These are phyloP conservation scores for Brachirus orientalis DNA, from an alignment of 2,113 vertebrate genomes.

Conservation along the genomic window DNA sequence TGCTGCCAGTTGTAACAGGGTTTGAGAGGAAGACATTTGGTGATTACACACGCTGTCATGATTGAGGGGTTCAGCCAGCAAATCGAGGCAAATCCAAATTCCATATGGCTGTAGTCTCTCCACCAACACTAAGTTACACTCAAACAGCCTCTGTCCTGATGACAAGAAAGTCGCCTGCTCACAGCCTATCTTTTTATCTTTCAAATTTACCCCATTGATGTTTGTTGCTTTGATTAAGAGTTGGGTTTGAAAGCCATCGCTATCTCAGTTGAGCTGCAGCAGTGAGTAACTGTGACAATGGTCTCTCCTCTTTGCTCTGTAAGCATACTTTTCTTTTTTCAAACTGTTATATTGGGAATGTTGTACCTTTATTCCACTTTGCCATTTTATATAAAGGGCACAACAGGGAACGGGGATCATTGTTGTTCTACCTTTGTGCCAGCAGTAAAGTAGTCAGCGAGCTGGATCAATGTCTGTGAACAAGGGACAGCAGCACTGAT, in stretches of 20 bases:
- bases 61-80: slow-evolving; percentile 72
- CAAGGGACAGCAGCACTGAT: not conserved
- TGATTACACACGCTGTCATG: slow-evolving; percentile 76
- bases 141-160: slow-evolving; percentile 63
- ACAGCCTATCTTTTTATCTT: slow-evolving; percentile 80
- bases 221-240: slow-evolving; percentile 73
- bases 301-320: slow-evolving; percentile 70
- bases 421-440: not conserved
- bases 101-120: slow-evolving; percentile 68
- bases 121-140: slow-evolving; percentile 57
- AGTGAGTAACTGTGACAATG: slow-evolving; percentile 78
- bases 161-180: slow-evolving; percentile 74
- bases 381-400: not conserved
- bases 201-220: slow-evolving; percentile 75
- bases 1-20: slow-evolving; percentile 71
- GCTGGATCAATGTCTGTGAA: not conserved
- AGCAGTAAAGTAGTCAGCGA: not conserved
- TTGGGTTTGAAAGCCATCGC: slow-evolving; percentile 65
- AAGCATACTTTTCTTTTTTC: slow-evolving; percentile 31
- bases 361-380: not conserved
- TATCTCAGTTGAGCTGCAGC: slow-evolving; percentile 73
- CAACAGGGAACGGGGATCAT: not conserved
- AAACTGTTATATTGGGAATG: slow-evolving; percentile 40
- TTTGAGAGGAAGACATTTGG: slow-evolving; percentile 77
- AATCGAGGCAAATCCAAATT: slow-evolving; percentile 67